A percentile compares a stretch with the other conserved stretches of the same genome.
Evolutionary conservation across 1,140 invertebrate species (phyloP).

Genomic region (Bombus soroeensis): DNA sequence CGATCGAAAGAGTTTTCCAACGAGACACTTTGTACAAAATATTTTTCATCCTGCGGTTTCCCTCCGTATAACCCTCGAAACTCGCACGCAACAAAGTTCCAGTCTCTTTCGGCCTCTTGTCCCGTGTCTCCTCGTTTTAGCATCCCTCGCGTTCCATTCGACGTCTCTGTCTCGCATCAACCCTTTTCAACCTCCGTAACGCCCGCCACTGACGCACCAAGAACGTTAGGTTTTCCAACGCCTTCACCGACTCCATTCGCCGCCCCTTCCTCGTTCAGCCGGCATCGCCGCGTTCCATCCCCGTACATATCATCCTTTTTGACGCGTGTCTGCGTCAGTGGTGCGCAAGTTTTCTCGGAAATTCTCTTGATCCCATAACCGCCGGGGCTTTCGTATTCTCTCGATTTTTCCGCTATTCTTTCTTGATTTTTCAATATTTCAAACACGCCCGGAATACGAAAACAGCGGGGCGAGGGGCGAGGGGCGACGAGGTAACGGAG

Average conservation of each 20-base stretch:
- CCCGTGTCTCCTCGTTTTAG: slow-evolving; percentile 2
- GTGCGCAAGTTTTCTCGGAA: slow-evolving; percentile 47
- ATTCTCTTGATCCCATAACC: slow-evolving; percentile 47
- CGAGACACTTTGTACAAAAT: not conserved
- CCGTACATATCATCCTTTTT: slow-evolving; percentile 47
- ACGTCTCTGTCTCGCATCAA: slow-evolving; percentile 16
- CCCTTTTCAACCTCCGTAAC: slow-evolving; percentile 10
- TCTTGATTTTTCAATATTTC: slow-evolving; percentile 50
- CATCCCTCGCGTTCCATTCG: slow-evolving; percentile 19
- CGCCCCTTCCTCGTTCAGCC: slow-evolving; percentile 15
- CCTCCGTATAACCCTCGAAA: no score
- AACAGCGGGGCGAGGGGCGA: not conserved
- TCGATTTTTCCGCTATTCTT: slow-evolving; percentile 26
- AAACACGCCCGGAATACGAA: slow-evolving; percentile 41
- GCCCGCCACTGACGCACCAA: not conserved
- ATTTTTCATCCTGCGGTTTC: slow-evolving; percentile 25
- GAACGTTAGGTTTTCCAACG: slow-evolving; percentile 49
- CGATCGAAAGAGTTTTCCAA: not conserved
- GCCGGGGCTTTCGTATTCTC: slow-evolving; percentile 17
- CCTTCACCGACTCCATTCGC: slow-evolving; percentile 51
- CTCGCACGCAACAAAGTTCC: slow-evolving; percentile 5
- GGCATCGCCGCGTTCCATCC: slow-evolving; percentile 10
- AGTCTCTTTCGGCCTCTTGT: not conserved
- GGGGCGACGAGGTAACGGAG: not conserved
- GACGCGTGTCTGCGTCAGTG: slow-evolving; percentile 57